Base-by-base conservation (phyloP, 2,113 vertebrate species). In the Toxostoma redivivum region DNA sequence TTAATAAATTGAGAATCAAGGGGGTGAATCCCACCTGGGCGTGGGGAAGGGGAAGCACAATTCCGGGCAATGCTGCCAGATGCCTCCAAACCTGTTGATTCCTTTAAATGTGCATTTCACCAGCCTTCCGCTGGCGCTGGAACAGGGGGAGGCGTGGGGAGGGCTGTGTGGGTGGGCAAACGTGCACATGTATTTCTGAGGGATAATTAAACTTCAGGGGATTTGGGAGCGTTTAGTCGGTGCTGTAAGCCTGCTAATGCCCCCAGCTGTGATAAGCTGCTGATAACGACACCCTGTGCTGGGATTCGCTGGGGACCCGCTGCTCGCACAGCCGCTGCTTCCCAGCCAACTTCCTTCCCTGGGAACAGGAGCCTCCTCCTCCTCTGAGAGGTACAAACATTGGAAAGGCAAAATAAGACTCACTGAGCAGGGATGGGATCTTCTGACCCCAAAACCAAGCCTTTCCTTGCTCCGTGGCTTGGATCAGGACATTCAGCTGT, bases 181-280 rank as follows among this genome's bases (percentile, higher is more conserved):
- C 35, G 4, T 90, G 89, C 81, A 64, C 90, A 40, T 94, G 92
- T 86, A 71, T 96, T 97, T 93, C 47, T 86, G 86, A 91, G 69
- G 90, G 89, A 94, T 97, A 96, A 97, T 97, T 94, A 97, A 97
- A 96, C 97, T 91, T 93, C 37, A 74, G 95, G 94, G 95, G 95
- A 96, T 97, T 97, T 96, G 91, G 93, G 86, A 97, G 95, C 4
- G 12, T 82, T 95, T 67, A 96, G 92, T 66, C 17, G 33, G 90
- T 88, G 90, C 93, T 70, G 81, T 93, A 96, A 97, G 92, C 86
- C 95, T 91, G 90, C 81, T 97, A 97, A 96, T 96, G 94, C 95
- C 91, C 92, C 90, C 92, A 92, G 86, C 90, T 92, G 95, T 79
- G 95, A 96, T 96, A 93, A 97, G 94, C 96, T 89, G 92, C 88